Conservation (phyloP, 1,140 invertebrate genomes). For the Drosophila neocordata region DNA sequence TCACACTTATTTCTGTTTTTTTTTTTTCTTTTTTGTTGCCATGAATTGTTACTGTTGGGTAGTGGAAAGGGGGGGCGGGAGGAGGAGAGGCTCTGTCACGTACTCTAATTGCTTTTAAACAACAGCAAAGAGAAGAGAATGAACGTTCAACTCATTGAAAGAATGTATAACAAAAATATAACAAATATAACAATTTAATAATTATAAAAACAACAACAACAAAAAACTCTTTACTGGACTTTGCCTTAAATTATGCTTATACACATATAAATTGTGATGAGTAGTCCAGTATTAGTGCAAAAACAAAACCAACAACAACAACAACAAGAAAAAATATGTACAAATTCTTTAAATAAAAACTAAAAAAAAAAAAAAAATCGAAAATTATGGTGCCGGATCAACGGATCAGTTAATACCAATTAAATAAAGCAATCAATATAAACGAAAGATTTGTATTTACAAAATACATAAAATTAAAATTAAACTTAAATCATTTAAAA, state of each 20-base stretch:
- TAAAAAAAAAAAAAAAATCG: constrained; percentile 1
- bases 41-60: too few species aligned
- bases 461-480: too few species aligned
- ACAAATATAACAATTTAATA: not conserved
- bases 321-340: constrained; percentile 8
- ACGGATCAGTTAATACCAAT: not conserved
- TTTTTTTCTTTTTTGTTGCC: not conserved
- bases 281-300: constrained; percentile 61
- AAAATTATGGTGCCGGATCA: constrained; percentile 45
- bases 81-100: not conserved
- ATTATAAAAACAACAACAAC: not conserved
- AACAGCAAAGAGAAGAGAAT: not conserved
- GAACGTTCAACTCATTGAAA: not conserved
- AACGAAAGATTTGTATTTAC: too few species aligned
- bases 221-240: constrained; percentile 60
- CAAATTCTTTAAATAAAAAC: not conserved
- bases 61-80: too few species aligned
- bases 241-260: constrained; percentile 74
- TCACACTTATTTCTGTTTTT: not conserved
- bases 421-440: not conserved
- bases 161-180: not conserved
- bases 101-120: not conserved
- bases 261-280: constrained; percentile 66
- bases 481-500: not conserved
- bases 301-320: constrained; percentile 6